Base-by-base conservation (phyloP, 1,140 invertebrate genomes). In the Cyclina sinensis region DNA sequence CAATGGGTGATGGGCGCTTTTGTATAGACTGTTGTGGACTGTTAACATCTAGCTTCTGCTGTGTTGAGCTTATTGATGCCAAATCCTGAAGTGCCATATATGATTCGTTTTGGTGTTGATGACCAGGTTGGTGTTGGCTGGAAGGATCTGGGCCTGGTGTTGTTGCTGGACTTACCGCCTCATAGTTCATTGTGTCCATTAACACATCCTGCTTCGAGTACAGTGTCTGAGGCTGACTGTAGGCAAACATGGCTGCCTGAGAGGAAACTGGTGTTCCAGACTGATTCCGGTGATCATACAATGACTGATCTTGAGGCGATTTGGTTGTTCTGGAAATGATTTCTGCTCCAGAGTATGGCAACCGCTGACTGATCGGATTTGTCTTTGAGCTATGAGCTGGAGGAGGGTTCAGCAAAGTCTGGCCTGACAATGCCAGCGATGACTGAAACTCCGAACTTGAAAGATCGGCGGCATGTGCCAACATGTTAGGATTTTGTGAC, bases 101-200 rank as follows among this genome's bases (percentile, higher is more conserved):
- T 24, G 82, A 79, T 9, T 92, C 91, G 68, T 86, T 87, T 24
- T 90, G 90, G 35, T 91, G 91, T 18, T 91, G 88, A 24, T 70
- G 51, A 24, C 83, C 68, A 30, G 74, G 54, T 35, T 82, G 76
- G 39, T 76, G 74, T 74, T 43, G 89, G 90, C 30, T 78, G 9
- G 74, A 78, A 37, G 32, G 74, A 12, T 78, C 74, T 12, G 74
- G 74, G n/a, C 74, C 92, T 57, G 32, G 92, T 85, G 84, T 84
- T 59, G 92, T 89, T 48, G 92, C 91, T n/a, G 94, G 94, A 74
- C 93, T 94, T 14, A 94, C 93, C 24, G 94, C 92, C 73, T 94
- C 94, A 88, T 94, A 94, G 43, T 86, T 93, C 83, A 94, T 91
- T 14, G 88, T 43, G n/a, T 82, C 89, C 30, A 48, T 84, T 88